Evolutionary conservation across 2,888 invertebrate species (phyloP).

Genomic region (Gastrophysa polygoni): DNA sequence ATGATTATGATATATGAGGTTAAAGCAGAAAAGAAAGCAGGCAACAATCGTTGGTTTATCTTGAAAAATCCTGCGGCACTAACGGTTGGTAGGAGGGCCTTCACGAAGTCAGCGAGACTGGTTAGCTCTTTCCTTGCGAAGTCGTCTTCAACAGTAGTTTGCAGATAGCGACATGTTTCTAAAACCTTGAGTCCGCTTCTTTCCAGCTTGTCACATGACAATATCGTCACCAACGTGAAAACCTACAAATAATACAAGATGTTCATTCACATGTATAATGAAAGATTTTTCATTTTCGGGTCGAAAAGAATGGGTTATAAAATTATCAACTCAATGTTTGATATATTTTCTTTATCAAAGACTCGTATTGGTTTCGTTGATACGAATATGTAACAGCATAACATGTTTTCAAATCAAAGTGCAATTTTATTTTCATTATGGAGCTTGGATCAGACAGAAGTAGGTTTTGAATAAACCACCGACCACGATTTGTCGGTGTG

Average conservation of each 20-base stretch:
- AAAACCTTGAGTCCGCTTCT: conserved; percentile 12
- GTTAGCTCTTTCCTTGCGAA: conserved; percentile 10
- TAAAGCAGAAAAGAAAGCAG: conserved; percentile 21
- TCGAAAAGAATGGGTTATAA: neutral
- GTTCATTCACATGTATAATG: too few species aligned
- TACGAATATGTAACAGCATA: too few species aligned
- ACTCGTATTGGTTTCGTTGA: too few species aligned
- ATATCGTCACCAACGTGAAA: conserved; percentile 7
- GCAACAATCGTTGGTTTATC: conserved; percentile 20
- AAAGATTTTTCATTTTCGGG: too few species aligned
- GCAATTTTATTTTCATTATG: too few species aligned
- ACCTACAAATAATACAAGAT: conserved; percentile 5
- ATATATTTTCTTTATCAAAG: too few species aligned
- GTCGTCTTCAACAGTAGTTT: conserved; percentile 13
- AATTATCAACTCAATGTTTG: too few species aligned
- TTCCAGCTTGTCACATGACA: conserved; percentile 20
- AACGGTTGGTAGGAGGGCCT: conserved; percentile 20
- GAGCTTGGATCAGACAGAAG: too few species aligned
- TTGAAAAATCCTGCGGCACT: conserved; percentile 24
- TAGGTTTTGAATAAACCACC: too few species aligned
- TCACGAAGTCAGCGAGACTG: conserved; percentile 10
- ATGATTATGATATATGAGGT: conserved; percentile 27
- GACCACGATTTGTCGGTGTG: too few species aligned
- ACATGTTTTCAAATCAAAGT: too few species aligned
- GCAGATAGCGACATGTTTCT: conserved; percentile 19